Base-by-base conservation (phyloP, 2,113 vertebrate genomes). In the Oryzias woworae region DNA sequence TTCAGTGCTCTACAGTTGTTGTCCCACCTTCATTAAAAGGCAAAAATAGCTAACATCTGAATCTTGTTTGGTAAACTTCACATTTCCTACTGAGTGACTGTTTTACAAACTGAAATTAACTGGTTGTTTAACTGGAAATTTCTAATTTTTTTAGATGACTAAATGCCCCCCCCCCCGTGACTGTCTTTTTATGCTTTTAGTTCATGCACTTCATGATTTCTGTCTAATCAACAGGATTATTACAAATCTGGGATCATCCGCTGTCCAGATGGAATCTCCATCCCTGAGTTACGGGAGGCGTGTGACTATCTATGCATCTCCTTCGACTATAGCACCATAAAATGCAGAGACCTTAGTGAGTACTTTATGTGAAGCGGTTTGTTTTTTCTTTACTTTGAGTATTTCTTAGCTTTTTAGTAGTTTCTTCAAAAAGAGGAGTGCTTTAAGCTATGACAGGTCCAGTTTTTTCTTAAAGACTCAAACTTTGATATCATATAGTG, bases 301-400 rank as follows among this genome's bases (percentile, higher is more conserved):
- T 98, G 96, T 67, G 97, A 98, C 91, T 98, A 98, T 94, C 96
- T 99, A 82, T 98, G 97, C 91, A 99, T 99, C 91, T 96, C 96
- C 67, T 99, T 99, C 57, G 97, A 99, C 88, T 98, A 98, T 73
- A 96, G 96, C 89, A 99, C 96, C 81, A 98, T 99, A 88, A 99
- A 98, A 92, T 99, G 97, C 92, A 94, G 96, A 94, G 97, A 99
- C 92, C 95, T 99, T 56, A 97, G 97, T 99, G 92, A 98, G 96
- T 97, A 46, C 59, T 64, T 16, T 2, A 69, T 10, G 0, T 49
- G 43, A 45, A 58, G 24, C 44, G 1, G 52, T 15, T 41, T 1
- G 14, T 60, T 36, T 47, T 46, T 5, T 20, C 31, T 17, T 20
- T 57, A 51, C 36, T 22, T 46, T 71, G n/a, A 17, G 31, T 62